These are phyloP conservation scores for Apodemus sylvaticus DNA, from an alignment of 2,113 vertebrate species.

Conservation along the genomic window DNA sequence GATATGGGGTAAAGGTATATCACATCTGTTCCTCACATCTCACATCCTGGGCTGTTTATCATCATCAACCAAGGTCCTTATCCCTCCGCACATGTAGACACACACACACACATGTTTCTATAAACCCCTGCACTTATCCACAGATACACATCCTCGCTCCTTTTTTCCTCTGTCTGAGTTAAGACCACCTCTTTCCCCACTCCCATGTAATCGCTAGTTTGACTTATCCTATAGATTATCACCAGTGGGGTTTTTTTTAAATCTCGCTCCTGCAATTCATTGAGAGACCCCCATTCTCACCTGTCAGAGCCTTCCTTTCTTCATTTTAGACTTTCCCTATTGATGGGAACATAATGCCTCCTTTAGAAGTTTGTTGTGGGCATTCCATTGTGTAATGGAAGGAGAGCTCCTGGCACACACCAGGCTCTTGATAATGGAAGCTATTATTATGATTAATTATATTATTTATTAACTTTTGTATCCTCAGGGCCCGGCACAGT, in stretches of 20 bases:
- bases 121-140: accelerated
- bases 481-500: constrained; percentile 16
- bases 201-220: neutral
- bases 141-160: no score
- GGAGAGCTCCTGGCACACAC: constrained; percentile 26
- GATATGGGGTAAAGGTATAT: neutral
- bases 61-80: neutral
- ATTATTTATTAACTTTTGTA: constrained; percentile 64
- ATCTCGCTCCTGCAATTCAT: neutral
- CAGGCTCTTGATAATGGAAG: constrained; percentile 48
- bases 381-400: constrained; percentile 45
- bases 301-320: neutral
- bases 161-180: neutral
- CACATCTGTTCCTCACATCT: accelerated
- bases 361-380: constrained; percentile 6
- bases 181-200: neutral
- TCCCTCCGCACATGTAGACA: neutral
- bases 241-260: neutral
- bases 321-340: neutral
- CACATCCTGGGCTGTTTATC: neutral
- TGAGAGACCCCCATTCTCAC: neutral
- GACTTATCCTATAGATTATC: constrained; percentile 16
- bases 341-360: constrained; percentile 10
- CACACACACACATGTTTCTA: neutral
- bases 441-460: constrained; percentile 65